These are phyloP conservation scores for Scaptomyza cyrtandrae DNA, from an alignment of 2,888 invertebrate species.

Conservation along the genomic window DNA sequence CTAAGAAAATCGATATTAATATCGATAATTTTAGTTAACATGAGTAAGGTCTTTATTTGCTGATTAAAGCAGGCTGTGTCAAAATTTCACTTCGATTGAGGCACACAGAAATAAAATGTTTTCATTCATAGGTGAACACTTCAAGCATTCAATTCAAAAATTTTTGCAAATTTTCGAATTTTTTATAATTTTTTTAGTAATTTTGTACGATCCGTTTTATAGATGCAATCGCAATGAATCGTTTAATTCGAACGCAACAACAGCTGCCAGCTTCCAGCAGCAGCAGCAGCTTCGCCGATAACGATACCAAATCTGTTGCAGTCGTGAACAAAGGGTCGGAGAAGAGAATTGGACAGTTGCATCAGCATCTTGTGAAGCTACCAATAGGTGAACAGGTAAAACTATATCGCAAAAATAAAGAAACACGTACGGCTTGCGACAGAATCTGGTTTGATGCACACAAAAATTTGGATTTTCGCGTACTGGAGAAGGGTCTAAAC, in stretches of 20 bases:
- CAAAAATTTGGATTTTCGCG: conserved; percentile 44
- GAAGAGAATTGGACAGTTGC: background rate
- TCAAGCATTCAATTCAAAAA: background rate
- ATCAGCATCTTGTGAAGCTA: conserved; percentile 9
- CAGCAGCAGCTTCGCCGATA: background rate
- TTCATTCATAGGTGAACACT: background rate
- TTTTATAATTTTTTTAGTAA: background rate
- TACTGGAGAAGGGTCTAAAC: conserved; percentile 22
- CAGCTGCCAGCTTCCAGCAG: no score
- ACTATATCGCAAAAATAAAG: conserved; percentile 22
- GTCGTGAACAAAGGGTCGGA: background rate
- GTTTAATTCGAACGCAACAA: background rate
- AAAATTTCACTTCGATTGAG: background rate
- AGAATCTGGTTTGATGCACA: conserved; percentile 24
- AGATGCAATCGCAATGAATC: background rate
- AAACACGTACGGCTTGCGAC: conserved; percentile 22
- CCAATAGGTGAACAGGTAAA: conserved; percentile 32
- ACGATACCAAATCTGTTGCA: background rate
- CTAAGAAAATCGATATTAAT: background rate
- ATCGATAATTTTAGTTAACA: background rate
- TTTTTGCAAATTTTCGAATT: background rate
- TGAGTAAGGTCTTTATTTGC: no score
- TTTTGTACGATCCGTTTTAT: background rate
- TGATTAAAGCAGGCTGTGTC: background rate
- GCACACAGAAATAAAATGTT: background rate